Base-by-base conservation (phyloP, 1,140 invertebrate species). In the Hetaerina americana region DNA sequence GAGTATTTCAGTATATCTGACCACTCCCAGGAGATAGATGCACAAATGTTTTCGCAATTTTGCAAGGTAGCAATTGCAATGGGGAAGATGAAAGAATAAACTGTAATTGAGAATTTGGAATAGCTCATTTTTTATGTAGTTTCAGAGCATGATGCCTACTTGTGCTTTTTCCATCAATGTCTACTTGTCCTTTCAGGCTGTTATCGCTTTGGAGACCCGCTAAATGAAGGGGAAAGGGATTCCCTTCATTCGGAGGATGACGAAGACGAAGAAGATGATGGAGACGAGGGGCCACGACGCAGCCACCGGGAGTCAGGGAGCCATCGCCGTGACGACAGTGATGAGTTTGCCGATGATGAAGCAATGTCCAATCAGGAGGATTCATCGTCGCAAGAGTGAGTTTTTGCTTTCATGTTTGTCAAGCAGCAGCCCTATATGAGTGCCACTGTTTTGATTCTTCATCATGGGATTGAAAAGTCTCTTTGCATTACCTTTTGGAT, bases 281-380 rank as follows among this genome's bases (percentile, higher is more conserved):
- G 77, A 5, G 78, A 77, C 26, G 78, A 71, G 22, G 40, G 71
- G n/a, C 66, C 27, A 22, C 66, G 70, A 68, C 28, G 68, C 5
- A 69, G 73, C 24, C 66, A 66, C 0, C 25, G 69, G 10, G 57
- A 70, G 12, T 27, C 71, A 12, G 72, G 69, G 78, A 72, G 73
- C 77, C 6, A 71, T 70, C 71, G 78, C n/a, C 82, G 85, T 27
- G 85, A 87, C 72, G 86, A 87, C 76, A 84, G 84, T 70, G 87
- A 88, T 81, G 86, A 88, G 68, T 88, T 88, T 77, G 87, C 87
- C 3, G 87, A 88, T 74, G 87, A 88, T 73, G 87, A 88, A 78
- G 86, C 83, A 5, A 85, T 86, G 68, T 85, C 84, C 66, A 86
- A 87, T 77, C 84, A 84, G 76, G 85, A 81, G 69, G 85, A 86